Conservation (phyloP, 2,888 invertebrate species). For the Cylindroiulus punctatus region DNA sequence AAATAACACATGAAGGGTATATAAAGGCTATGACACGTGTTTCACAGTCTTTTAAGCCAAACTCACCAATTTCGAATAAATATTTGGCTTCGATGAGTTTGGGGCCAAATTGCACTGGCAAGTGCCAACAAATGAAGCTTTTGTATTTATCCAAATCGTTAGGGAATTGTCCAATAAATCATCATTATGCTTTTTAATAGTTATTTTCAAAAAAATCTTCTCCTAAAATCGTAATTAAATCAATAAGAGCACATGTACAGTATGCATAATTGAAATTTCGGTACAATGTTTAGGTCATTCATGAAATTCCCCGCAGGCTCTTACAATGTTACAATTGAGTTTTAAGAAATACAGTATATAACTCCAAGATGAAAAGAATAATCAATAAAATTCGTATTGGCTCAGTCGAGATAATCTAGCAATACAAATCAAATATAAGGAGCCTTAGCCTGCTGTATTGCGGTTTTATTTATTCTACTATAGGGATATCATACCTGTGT, state of each 20-base stretch:
- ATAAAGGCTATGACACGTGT: neutral
- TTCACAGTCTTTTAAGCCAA: too few species aligned
- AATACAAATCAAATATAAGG: neutral
- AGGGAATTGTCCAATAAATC: neutral
- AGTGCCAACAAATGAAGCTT: neutral
- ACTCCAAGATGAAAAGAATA: too few species aligned
- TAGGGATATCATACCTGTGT: neutral
- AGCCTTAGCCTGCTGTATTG: neutral
- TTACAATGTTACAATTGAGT: too few species aligned
- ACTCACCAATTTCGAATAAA: neutral
- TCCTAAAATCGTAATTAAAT: neutral
- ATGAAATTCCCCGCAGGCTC: too few species aligned
- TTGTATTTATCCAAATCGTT: neutral
- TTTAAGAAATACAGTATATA: too few species aligned
- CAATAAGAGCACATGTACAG: too few species aligned
- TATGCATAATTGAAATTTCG: too few species aligned
- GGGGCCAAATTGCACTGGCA: neutral
- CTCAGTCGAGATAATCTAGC: neutral
- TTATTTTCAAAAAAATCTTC: neutral
- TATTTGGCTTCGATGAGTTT: neutral
- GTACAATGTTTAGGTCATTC: too few species aligned
- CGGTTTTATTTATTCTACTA: neutral
- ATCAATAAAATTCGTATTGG: neutral
- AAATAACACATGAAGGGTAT: neutral
- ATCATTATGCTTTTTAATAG: neutral